These are phyloP conservation scores for Apotomis capreana DNA, from an alignment of 2,888 invertebrate species.

Conservation along the genomic window DNA sequence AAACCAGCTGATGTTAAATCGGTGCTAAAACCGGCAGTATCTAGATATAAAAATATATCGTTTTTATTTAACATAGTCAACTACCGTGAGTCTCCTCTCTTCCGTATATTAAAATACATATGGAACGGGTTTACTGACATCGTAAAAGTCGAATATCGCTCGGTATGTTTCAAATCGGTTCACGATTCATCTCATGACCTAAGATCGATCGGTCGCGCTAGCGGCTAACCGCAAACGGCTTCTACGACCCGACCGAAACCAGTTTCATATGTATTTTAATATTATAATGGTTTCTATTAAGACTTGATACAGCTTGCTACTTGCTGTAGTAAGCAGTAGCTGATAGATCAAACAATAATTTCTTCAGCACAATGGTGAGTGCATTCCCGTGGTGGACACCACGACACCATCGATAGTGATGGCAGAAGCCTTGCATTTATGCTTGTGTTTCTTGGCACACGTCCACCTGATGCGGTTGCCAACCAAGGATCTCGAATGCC, in stretches of 20 bases:
- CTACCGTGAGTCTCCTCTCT: too few relatives aligned
- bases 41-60: not conserved
- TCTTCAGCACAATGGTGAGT: slow-evolving; percentile 58
- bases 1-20: not conserved
- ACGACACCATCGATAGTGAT: slow-evolving; percentile 72
- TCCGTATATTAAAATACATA: too few relatives aligned
- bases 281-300: too few relatives aligned
- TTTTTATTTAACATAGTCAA: too few relatives aligned
- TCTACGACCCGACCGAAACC: too few relatives aligned
- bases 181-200: too few relatives aligned
- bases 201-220: too few relatives aligned
- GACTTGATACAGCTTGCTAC: not conserved
- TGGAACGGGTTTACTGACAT: too few relatives aligned
- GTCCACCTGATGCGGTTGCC: slow-evolving; percentile 76
- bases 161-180: too few relatives aligned
- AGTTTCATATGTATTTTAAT: too few relatives aligned
- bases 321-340: not conserved
- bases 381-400: slow-evolving; percentile 67
- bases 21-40: not conserved
- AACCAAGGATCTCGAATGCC: slow-evolving; percentile 71
- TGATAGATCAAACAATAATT: not conserved
- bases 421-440: slow-evolving; percentile 73
- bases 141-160: too few relatives aligned
- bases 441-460: slow-evolving; percentile 74
- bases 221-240: too few relatives aligned